Percentiles rank a stretch among this genome's conserved stretches.
phyloP scores from a whole-genome alignment of 1,140 invertebrate genomes.

The Oedothorax gibbosus region DNA sequence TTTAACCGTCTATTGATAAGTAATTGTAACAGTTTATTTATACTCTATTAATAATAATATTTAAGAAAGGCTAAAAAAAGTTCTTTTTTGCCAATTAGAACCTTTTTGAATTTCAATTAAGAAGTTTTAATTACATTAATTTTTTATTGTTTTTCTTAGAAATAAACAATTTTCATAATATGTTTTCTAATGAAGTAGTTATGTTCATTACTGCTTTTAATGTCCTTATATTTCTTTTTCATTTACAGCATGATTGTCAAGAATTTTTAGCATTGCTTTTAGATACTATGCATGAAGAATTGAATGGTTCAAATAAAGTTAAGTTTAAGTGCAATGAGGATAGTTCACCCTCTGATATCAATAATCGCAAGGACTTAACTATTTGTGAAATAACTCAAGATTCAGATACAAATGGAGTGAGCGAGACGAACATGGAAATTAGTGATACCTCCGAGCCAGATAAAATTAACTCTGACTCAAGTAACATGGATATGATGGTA shows the following conservation, averaged over 20 bases:
- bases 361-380: constrained; percentile 11
- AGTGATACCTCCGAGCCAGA: constrained; percentile 6
- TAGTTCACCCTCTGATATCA: background rate
- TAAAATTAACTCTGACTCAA: background rate
- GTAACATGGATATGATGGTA: background rate
- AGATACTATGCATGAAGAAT: constrained; percentile 78
- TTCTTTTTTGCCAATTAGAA: too few species aligned
- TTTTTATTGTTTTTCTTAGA: too few species aligned
- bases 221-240: background rate
- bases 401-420: constrained; percentile 7
- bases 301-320: constrained; percentile 71
- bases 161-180: too few species aligned
- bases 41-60: too few species aligned
- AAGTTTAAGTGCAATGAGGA: constrained; percentile 16
- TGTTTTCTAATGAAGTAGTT: too few species aligned
- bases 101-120: too few species aligned
- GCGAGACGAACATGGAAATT: constrained; percentile 24
- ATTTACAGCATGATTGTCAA: constrained; percentile 78
- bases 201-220: too few species aligned
- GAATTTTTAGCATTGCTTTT: constrained; percentile 79
- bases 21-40: too few species aligned
- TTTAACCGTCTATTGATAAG: too few species aligned
- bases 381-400: constrained; percentile 1
- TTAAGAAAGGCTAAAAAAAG: too few species aligned
- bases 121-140: too few species aligned